Conservation (phyloP, 2,113 vertebrate species). For the Lepisosteus oculatus region DNA sequence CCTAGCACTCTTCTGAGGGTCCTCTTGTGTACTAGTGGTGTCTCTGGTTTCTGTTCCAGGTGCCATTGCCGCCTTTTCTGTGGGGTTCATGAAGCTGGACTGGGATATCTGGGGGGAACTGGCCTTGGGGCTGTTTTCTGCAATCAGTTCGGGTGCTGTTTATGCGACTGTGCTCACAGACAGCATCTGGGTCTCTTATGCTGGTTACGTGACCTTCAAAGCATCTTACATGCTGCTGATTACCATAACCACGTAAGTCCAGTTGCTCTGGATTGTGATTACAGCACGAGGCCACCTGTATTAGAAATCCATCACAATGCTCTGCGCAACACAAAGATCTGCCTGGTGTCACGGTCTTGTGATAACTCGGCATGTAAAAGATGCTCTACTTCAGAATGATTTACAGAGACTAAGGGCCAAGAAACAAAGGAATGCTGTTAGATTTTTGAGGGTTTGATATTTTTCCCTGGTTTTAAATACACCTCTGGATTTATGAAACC, state of each 20-base stretch:
- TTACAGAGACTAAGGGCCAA: no score
- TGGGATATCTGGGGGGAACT: constrained; percentile 65
- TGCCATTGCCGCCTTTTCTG: constrained; percentile 55
- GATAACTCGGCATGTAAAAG: no score
- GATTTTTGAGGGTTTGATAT: no score
- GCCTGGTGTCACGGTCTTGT: no score
- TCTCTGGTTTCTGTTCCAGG: constrained; percentile 35
- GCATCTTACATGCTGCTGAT: constrained; percentile 67
- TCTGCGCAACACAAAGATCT: no score
- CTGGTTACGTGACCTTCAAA: constrained; percentile 58
- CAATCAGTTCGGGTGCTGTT: constrained; percentile 46
- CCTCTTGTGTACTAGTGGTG: neutral
- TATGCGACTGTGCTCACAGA: constrained; percentile 53
- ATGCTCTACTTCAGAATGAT: no score
- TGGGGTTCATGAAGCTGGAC: constrained; percentile 47
- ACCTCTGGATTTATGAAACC: no score
- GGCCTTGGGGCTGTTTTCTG: constrained; percentile 59
- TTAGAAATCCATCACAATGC: no score
- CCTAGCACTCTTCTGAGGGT: no score
- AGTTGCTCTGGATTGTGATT: neutral
- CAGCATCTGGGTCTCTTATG: constrained; percentile 59
- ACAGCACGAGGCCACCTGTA: no score
- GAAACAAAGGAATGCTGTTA: no score
- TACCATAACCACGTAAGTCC: constrained; percentile 56
- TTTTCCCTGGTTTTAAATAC: no score